Evolutionary conservation across 2,113 vertebrate species (phyloP), one percentile per base, ranked within the genome.

Genomic region (Oxygymnocypris stewartii): DNA sequence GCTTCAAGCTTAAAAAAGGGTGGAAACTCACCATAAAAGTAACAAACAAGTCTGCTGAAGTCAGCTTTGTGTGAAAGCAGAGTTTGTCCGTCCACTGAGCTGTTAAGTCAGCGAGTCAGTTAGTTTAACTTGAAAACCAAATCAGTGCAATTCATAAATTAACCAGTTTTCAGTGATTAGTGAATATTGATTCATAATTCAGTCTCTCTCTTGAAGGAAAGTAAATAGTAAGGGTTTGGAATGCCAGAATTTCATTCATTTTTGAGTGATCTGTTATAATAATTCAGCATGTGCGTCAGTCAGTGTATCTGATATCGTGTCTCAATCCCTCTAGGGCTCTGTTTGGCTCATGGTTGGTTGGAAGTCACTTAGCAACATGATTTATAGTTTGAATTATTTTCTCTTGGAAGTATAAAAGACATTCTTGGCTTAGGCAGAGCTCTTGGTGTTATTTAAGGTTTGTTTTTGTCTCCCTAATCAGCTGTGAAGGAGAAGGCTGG

Each of bases 401-500:
- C 69, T 14, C 44, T 9, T 59, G 3, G 54, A 4, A 25, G 37
- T 44, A 18, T 54, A 40, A 57, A 84, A 84, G 20, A 74, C 74
- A 37, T 57, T 3, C 63, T 82, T 71, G 42, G 20, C 69, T 84
- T 1, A 18, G 28, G 35, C 31, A 57, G 31, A 74, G 61, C 7
- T 47, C 8, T 31, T 18, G 49, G 31, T 57, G 31, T 74, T 40
- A 84, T 71, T 83, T 83, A 74, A 57, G 49, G 9, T 82, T 31
- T 67, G 25, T 82, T 59, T 35, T 59, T 74, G 13, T 74, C 11
- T 84, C 47, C 73, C 4, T 12, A 37, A 51, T 84, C 73, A 87
- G 86, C 79, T 67, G 86, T 87, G 80, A 76, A 63, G 28, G 42
- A 79, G 54, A 87, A 84, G 59, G 86, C 81, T 28, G 74, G 40